These are phyloP conservation scores for Sapayoa aenigma DNA, from an alignment of 2,113 vertebrate species.

Conservation along the genomic window DNA sequence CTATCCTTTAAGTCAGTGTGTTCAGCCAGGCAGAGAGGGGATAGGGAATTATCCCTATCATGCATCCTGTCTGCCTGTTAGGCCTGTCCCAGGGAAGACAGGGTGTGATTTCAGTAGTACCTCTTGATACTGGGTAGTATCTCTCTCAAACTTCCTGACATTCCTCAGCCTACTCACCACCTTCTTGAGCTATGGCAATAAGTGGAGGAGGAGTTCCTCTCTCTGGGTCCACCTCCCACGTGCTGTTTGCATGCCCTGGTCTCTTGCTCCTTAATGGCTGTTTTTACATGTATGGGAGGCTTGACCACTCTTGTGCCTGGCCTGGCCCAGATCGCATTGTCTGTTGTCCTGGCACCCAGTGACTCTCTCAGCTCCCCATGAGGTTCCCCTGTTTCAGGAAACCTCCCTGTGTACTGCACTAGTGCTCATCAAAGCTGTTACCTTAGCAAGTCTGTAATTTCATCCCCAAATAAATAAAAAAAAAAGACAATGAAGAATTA, in stretches of 20 bases:
- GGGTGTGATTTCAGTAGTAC: neutral
- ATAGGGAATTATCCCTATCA: neutral
- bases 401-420: neutral
- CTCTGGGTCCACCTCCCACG: too few species aligned
- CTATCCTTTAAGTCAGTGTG: too few species aligned
- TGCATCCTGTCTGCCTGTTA: neutral
- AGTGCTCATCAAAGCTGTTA: neutral
- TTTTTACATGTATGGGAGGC: neutral
- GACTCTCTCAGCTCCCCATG: neutral
- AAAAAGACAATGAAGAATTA: neutral
- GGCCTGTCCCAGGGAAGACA: too few species aligned
- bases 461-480: neutral
- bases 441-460: neutral
- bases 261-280: neutral
- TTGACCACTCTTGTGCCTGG: neutral
- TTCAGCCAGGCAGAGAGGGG: neutral
- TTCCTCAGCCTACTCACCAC: too few species aligned
- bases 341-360: neutral
- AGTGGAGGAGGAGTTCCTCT: neutral
- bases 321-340: neutral
- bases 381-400: too few species aligned
- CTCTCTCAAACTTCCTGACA: neutral
- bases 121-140: rapidly evolving
- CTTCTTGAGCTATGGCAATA: neutral
- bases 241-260: neutral